These are phyloP conservation scores for Shargacucullia verbasci DNA, from an alignment of 2,888 invertebrate species.

Conservation along the genomic window DNA sequence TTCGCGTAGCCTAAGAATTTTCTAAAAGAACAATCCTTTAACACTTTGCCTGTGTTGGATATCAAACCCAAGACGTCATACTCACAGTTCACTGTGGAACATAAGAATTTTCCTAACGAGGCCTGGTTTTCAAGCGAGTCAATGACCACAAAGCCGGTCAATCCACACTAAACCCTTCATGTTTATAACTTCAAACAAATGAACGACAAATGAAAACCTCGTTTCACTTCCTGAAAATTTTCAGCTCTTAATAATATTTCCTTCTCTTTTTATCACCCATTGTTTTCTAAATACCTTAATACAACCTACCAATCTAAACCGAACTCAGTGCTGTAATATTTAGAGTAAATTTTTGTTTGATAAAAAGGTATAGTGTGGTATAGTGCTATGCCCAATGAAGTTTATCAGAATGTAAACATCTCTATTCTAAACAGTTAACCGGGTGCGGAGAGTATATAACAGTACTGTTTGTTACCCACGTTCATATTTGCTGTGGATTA, in stretches of 20 bases:
- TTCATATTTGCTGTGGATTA: neutral
- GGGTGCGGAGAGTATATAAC: slow-evolving; percentile 21
- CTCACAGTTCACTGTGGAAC: no score
- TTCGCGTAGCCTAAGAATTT: no score
- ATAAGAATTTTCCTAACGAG: no score
- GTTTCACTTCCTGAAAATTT: slow-evolving; percentile 51
- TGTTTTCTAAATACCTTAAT: slow-evolving; percentile 50
- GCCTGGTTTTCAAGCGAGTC: no score
- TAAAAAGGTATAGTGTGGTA: neutral
- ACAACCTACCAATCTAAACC: slow-evolving; percentile 6
- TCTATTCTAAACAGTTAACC: slow-evolving; percentile 39
- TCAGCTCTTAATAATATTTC: slow-evolving; percentile 46
- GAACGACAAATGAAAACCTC: slow-evolving; percentile 41
- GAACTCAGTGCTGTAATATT: slow-evolving; percentile 8
- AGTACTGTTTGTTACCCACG: slow-evolving; percentile 15
- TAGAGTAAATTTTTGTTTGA: slow-evolving; percentile 25
- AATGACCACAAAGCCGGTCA: slow-evolving; percentile 10
- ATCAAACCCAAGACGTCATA: no score
- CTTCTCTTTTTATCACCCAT: slow-evolving; percentile 56
- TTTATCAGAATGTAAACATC: slow-evolving; percentile 62
- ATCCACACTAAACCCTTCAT: slow-evolving; percentile 15
- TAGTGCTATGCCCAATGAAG: slow-evolving; percentile 26
- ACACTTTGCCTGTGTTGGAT: no score
- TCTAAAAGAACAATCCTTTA: no score
- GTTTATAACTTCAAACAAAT: slow-evolving; percentile 23